Evolutionary conservation across 2,888 invertebrate species (phyloP).

Genomic region (Poecilus cupreus): DNA sequence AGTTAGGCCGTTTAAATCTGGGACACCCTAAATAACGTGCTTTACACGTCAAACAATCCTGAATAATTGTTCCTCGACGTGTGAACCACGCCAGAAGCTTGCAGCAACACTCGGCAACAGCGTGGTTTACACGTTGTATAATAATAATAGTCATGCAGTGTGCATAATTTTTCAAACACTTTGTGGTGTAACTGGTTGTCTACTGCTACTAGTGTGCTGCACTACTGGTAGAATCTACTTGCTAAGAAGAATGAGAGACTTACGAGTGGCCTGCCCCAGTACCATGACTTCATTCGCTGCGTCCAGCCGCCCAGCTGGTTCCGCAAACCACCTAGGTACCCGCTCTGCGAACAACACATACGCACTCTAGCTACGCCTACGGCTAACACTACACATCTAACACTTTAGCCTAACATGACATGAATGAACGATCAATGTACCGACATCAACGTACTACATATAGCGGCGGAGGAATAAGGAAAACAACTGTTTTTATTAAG

Average conservation of each 20-base stretch:
- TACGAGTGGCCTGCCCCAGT: constrained; percentile 98
- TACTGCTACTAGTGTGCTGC: neutral
- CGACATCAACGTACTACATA: no score
- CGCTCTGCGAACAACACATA: constrained; percentile 80
- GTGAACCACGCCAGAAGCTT: no score
- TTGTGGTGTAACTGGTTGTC: neutral
- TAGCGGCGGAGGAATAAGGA: no score
- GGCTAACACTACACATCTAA: neutral
- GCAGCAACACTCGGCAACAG: no score
- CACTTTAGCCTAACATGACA: neutral
- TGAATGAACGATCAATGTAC: no score
- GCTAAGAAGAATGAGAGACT: constrained; percentile 73
- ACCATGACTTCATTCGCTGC: constrained; percentile 97
- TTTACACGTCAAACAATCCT: no score
- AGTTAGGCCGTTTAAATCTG: no score
- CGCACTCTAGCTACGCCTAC: constrained; percentile 6
- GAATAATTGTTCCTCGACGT: no score
- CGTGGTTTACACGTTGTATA: no score
- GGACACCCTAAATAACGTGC: no score
- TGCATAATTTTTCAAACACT: neutral
- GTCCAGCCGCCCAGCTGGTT: constrained; percentile 96
- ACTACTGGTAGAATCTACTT: neutral
- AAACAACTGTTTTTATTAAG: no score
- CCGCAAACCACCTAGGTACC: constrained; percentile 94
- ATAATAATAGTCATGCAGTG: no score